Percentiles rank a stretch among this genome's conserved stretches.
phyloP scores from a whole-genome alignment of 53 echinoderm and acorn worm species.

The Luidia sarsii region DNA sequence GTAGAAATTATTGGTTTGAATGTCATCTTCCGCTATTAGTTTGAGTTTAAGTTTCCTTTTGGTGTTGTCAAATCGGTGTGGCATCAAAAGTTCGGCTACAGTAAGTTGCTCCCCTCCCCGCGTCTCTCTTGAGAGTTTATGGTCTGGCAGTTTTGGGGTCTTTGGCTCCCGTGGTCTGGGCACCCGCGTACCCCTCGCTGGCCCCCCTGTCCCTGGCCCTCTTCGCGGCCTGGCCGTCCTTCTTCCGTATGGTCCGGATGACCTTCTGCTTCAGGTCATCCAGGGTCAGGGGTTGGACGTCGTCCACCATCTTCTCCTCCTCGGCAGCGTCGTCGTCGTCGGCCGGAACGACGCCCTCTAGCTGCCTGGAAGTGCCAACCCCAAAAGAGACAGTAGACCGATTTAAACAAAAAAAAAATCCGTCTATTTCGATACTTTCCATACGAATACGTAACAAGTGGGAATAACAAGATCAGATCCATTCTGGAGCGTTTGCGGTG shows the following conservation, averaged over 20 bases:
- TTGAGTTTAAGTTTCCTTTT: too few relatives aligned
- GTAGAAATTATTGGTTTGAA: too few relatives aligned
- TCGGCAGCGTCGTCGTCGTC: slow-evolving; percentile 38
- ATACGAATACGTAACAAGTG: too few relatives aligned
- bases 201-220: slow-evolving; percentile 9
- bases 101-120: too few relatives aligned
- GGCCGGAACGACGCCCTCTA: slow-evolving; percentile 1
- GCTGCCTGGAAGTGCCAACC: neutral
- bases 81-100: too few relatives aligned
- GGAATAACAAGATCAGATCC: too few relatives aligned
- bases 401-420: neutral
- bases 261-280: slow-evolving; percentile 55
- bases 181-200: slow-evolving; percentile 12
- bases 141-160: slow-evolving; percentile 8
- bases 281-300: slow-evolving; percentile 60
- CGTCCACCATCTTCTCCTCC: slow-evolving; percentile 21
- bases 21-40: too few relatives aligned
- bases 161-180: neutral
- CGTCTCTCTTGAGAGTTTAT: too few relatives aligned
- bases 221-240: slow-evolving; percentile 26
- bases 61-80: too few relatives aligned
- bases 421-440: too few relatives aligned
- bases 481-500: too few relatives aligned
- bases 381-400: neutral
- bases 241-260: slow-evolving; percentile 36